Base-by-base conservation (phyloP, 2,888 invertebrate genomes). In the Prosapia bicincta region DNA sequence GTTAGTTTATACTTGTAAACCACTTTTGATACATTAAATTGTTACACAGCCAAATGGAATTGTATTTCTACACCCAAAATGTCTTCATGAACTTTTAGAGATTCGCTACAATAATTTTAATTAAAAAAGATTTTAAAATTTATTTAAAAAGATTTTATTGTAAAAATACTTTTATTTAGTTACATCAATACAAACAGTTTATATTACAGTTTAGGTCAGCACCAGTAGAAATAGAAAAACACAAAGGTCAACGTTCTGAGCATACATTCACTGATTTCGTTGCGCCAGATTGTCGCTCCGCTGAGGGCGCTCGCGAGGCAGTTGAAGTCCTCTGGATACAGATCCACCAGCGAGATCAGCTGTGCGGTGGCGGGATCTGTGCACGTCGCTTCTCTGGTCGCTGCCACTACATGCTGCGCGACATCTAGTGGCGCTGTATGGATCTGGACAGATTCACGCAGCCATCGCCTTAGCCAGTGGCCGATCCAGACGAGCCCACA, bases 251-350 rank as follows among this genome's bases (percentile, higher is more conserved):
- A 38, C 38, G 38, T 38, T 38, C 38, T 38, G 38, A 38, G 38
- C 13, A 38, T 13, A 38, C 38, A 38, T 38, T 38, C 38, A 38
- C 38, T 38, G 38, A 38, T 38, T 13, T 38, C 38, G 10, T 38
- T 38, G 2, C 38, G 3, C 38, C 38, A 38, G 2, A 15, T 13
- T 38, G 15, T 13, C 3, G 81, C 83, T 68, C 90, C 89, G 81
- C 94, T 94, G 76, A 96, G 88, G 0, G 95, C 95, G 83, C 94
- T 94, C 71, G 95, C 95, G 85, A 95, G 94, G 84, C 95, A 96
- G 79, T 92, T 90, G 80, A 93, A 89, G 83, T 93, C 92, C 84
- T 94, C 93, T 1, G 93, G 91, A 74, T 93, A 90, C 71, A 94
- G 88, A 82, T 92, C 91, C 71, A 93, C 87, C 77, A 94, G 89